Percentiles rank a stretch among this genome's conserved stretches.
Conservation (phyloP, 1,140 invertebrate species). For the Paramacrobiotus metropolitanus region DNA sequence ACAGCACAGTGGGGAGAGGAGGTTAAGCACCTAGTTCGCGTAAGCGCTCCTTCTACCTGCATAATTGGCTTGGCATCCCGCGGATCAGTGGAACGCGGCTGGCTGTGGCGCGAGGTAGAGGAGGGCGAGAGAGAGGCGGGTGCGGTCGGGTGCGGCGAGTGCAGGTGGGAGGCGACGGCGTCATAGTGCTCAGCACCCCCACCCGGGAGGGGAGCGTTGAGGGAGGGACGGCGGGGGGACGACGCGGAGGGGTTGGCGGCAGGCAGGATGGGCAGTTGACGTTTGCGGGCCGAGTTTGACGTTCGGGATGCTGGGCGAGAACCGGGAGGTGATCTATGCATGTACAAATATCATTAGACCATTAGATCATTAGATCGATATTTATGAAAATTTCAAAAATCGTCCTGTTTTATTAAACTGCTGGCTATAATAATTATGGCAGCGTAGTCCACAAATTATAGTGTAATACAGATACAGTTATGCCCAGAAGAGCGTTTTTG, state of each 20-base stretch:
- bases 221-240: background rate
- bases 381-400: too few relatives aligned
- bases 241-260: background rate
- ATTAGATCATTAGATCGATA: too few relatives aligned
- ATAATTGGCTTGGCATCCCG: background rate
- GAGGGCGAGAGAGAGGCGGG: background rate
- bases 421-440: too few relatives aligned
- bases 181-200: background rate
- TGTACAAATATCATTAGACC: background rate
- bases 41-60: slow-evolving; percentile 3
- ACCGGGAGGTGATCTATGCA: background rate
- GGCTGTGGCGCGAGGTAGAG: background rate
- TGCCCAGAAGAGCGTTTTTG: too few relatives aligned
- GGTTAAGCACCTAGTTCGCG: background rate
- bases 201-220: background rate
- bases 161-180: background rate
- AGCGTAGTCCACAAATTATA: too few relatives aligned
- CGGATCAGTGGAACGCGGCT: background rate
- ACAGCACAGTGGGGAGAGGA: background rate
- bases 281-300: background rate
- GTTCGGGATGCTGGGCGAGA: background rate
- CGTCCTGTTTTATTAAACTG: too few relatives aligned
- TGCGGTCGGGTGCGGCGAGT: too few relatives aligned
- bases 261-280: background rate
- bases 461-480: too few relatives aligned